phyloP scores from a whole-genome alignment of 2,797 vertebrate genomes.

The Saxicola maurus region DNA sequence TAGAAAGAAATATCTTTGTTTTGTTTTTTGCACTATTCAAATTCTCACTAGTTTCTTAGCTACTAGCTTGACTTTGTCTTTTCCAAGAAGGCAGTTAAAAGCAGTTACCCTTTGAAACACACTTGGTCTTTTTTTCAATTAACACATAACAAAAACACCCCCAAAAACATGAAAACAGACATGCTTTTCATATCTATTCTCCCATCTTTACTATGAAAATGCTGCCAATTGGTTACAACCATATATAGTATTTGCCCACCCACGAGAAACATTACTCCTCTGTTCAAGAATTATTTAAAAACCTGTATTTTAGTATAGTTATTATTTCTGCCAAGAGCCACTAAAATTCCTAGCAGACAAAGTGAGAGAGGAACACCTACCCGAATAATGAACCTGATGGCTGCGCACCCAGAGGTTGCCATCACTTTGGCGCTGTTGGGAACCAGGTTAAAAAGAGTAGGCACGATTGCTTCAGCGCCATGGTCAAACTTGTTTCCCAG shows the following conservation, averaged over 20 bases:
- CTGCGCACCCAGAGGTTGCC: constrained; percentile 90
- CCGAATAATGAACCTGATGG: constrained; percentile 94
- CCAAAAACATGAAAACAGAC: background rate
- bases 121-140: background rate
- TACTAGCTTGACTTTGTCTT: background rate
- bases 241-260: background rate
- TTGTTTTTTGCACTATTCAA: background rate
- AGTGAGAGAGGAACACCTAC: constrained; percentile 65
- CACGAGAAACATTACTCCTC: background rate
- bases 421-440: constrained; percentile 98
- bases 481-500: constrained; percentile 97
- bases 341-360: background rate
- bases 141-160: accelerated
- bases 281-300: background rate
- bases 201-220: background rate
- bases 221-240: background rate
- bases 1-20: background rate
- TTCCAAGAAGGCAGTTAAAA: background rate
- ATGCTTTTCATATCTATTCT: background rate
- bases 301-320: background rate
- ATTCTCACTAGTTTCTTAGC: background rate
- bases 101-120: background rate
- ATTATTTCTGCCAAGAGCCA: background rate
- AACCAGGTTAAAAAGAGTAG: constrained; percentile 95
- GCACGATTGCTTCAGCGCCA: constrained; percentile 94